Base-by-base conservation (phyloP, 2,888 invertebrate species). In the Lasioglossum calceatum region DNA sequence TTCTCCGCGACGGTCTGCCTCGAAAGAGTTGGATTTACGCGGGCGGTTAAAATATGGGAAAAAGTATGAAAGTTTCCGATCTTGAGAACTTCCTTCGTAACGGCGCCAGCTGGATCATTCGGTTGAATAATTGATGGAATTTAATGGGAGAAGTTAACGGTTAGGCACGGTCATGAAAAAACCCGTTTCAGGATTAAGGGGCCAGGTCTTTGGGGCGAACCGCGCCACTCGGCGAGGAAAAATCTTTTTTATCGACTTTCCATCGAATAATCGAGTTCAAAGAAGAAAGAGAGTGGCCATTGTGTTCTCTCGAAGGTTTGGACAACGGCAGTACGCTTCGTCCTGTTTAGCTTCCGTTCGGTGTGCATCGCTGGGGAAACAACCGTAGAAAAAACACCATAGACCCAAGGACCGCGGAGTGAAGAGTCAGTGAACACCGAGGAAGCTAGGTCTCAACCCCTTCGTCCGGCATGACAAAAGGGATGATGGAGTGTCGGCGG, bases 401-500 rank as follows among this genome's bases (percentile, higher is more conserved):
- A n/a, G 61, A 70, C 7, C 50, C 39, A 64, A 42, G 27, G 67
- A 84, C 47, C 42, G 58, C 71, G n/a, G 44, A 14, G 39, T 36
- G 61, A 19, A 2, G 47, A 42, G 67, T 5, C 36, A 10, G 32
- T 39, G 27, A 86, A 82, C 86, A 86, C 84, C 88, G 90, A 88
- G 87, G 89, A 88, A 90, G 90, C 87, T 89, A 86, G 85, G 81
- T 85, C 86, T 86, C 84, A 81, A 54, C 77, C 79, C 61, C 77
- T 80, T 76, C 82, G 87, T 82, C 82, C 75, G 32, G 50, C 47
- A 76, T 72, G 83, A 79, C 77, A 80, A 82, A 76, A 75, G 77
- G 85, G 74, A 73, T 84, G 88, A 85, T 86, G 85, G 86, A 90
- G 88, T 84, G 85, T 82, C 88, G 89, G 88, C 89, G 86, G 92